Evolutionary conservation across 2,888 invertebrate species (phyloP).

Genomic region (Brachyptera risi): DNA sequence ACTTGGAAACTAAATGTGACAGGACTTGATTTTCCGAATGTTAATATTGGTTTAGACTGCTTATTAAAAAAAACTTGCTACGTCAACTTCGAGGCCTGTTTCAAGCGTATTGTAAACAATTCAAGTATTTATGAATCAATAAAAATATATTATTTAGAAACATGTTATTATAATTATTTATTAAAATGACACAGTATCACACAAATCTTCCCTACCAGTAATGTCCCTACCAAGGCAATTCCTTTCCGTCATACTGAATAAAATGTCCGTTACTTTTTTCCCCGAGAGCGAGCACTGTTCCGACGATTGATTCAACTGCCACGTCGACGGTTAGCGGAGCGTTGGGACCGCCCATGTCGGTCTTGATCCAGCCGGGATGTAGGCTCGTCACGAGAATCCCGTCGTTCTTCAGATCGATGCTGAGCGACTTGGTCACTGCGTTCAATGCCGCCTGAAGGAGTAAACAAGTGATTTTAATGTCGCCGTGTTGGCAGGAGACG

Average conservation of each 20-base stretch:
- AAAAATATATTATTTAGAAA: not conserved
- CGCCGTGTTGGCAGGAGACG: no score
- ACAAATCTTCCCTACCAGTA: not conserved
- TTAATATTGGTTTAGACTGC: no score
- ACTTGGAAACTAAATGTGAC: no score
- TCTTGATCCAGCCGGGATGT: constrained; percentile 91
- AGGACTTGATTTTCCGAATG: no score
- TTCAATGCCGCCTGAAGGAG: constrained; percentile 76
- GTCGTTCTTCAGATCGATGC: constrained; percentile 70
- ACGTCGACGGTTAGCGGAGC: constrained; percentile 70
- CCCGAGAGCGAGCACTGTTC: constrained; percentile 58
- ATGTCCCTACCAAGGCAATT: constrained; percentile 62
- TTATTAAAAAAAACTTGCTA: no score
- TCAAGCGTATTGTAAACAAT: no score
- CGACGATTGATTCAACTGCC: constrained; percentile 61
- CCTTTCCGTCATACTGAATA: constrained; percentile 70
- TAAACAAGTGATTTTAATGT: no score
- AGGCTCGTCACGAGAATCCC: constrained; percentile 69
- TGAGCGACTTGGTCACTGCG: constrained; percentile 80
- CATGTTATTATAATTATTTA: not conserved
- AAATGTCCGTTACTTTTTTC: constrained; percentile 71
- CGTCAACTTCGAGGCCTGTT: no score
- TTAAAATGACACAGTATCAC: not conserved
- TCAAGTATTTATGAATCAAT: not conserved
- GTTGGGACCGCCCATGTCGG: constrained; percentile 80